These are phyloP conservation scores for Rhaphigaster nebulosa DNA, from an alignment of 2,888 invertebrate species.

Conservation along the genomic window DNA sequence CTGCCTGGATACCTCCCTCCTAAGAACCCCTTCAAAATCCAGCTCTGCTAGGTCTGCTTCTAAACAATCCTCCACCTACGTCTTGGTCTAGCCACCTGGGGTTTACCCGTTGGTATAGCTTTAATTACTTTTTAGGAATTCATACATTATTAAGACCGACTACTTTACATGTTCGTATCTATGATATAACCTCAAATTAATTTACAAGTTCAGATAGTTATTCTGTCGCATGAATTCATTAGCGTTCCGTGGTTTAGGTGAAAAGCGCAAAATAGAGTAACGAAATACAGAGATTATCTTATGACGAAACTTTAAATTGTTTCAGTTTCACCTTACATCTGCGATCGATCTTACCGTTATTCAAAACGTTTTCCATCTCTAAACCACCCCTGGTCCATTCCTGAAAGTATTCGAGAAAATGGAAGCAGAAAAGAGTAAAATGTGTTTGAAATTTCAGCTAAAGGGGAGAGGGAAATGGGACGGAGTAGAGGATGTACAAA, in stretches of 20 bases:
- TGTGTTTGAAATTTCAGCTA: constrained; percentile 49
- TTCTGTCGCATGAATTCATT: background rate
- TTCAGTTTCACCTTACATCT: background rate
- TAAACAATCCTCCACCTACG: too few relatives aligned
- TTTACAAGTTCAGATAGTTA: too few relatives aligned
- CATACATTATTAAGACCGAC: too few relatives aligned
- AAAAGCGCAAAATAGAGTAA: background rate
- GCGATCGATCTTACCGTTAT: background rate
- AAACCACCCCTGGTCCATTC: background rate
- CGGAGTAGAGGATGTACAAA: constrained; percentile 20
- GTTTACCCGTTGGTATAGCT: too few relatives aligned
- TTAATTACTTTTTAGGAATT: too few relatives aligned
- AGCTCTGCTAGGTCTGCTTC: too few relatives aligned
- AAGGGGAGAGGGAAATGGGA: constrained; percentile 38
- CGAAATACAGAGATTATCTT: background rate
- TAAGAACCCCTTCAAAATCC: too few relatives aligned
- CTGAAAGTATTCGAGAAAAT: constrained; percentile 11
- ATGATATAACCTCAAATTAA: too few relatives aligned
- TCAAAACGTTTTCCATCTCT: background rate
- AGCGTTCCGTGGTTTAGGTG: background rate
- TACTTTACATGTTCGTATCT: too few relatives aligned
- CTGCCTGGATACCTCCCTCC: too few relatives aligned
- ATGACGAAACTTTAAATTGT: too few relatives aligned
- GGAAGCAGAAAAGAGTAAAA: constrained; percentile 32
- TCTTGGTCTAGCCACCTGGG: too few relatives aligned